A percentile compares a stretch with the other conserved stretches of the same genome.
phyloP scores from a whole-genome alignment of 2,113 vertebrate genomes.

The Etia nguti region DNA sequence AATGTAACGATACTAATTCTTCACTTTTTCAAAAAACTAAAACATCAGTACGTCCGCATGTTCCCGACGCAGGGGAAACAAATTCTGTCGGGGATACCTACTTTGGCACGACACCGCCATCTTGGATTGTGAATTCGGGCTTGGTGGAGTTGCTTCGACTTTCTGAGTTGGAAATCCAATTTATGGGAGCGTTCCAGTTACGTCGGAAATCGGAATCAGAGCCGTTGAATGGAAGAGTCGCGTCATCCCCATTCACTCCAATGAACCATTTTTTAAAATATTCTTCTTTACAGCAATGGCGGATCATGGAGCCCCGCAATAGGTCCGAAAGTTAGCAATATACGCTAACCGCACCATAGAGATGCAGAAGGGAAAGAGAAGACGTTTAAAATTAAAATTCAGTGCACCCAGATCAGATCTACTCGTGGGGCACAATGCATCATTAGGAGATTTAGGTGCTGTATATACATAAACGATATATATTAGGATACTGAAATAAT shows the following conservation, averaged over 20 bases:
- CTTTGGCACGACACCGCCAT: no score
- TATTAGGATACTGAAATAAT: background rate
- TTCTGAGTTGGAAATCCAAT: background rate
- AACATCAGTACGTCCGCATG: no score
- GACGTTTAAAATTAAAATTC: background rate
- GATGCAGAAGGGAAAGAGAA: background rate
- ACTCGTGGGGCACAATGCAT: background rate
- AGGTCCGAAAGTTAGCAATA: background rate
- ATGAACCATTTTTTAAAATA: background rate
- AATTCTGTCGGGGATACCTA: no score
- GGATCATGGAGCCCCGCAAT: background rate
- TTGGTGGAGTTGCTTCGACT: background rate
- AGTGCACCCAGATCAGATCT: background rate
- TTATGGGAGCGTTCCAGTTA: background rate
- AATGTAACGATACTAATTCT: no score
- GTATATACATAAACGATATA: accelerated
- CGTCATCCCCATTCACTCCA: background rate
- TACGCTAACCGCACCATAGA: background rate
- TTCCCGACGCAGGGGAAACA: no score
- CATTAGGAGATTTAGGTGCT: background rate
- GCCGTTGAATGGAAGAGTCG: background rate
- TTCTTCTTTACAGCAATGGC: background rate
- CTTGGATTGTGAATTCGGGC: no score
- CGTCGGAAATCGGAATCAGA: background rate
- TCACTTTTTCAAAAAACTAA: no score